Base-by-base conservation (phyloP, 2,797 vertebrate genomes). In the Vireo griseus region DNA sequence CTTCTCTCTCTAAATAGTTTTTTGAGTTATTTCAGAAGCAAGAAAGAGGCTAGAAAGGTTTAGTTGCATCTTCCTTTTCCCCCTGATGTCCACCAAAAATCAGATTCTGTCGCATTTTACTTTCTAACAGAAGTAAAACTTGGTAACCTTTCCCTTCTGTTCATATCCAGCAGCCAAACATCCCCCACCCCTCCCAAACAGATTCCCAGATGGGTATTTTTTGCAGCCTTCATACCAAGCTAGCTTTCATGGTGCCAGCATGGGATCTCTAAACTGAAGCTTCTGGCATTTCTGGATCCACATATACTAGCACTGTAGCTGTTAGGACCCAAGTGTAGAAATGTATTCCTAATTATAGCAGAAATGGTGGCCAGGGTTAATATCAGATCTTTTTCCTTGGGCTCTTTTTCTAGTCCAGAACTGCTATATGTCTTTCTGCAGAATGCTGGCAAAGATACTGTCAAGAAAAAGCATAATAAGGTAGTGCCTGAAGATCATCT, bases 1-100 rank as follows among this genome's bases (percentile, higher is more conserved):
- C 58, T 95, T 95, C 37, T 92, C 42, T 88, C 54, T 94, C 47
- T 83, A 89, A 88, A 84, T 71, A 91, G 37, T 85, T 89, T 90
- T 89, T 48, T 74, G 4, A 68, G 72, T 92, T 96, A 84, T 59
- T 95, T 94, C 79, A 92, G 85, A 90, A 91, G 72, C n/a, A 61
- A 92, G 75, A 65, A 85, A 61, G 61, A 71, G 37, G 40, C 58
- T 88, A 52, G 66, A 94, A 94, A 91, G 51, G 58, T 65, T 92
- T 88, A 93, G 68, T 37, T 88, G 86, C 68, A 48, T 88, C 48
- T 94, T 92, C 33, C 54, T 81, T 90, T 96, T 95, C 76, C 73
- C 85, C 69, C 62, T 48, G 66, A 69, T 55, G 76, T 75, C 91
- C 91, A 88, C 67, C 39, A 58, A 85, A 93, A 80, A 65, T 37